These are phyloP conservation scores for Chrysomallon squamiferum DNA, from an alignment of 1,140 invertebrate genomes.

Conservation along the genomic window DNA sequence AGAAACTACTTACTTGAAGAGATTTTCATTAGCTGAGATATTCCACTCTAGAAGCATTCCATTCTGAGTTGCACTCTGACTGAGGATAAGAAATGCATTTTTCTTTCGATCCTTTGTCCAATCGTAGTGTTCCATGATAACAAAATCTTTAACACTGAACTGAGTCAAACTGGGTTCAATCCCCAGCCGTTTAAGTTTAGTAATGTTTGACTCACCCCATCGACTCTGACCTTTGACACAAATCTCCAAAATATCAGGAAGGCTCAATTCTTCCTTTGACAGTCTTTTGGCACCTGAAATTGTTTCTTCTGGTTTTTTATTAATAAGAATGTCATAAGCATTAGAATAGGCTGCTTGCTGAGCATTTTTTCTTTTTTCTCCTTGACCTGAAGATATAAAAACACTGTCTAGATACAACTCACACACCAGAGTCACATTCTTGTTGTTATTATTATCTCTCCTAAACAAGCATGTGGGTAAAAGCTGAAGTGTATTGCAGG, in stretches of 20 bases:
- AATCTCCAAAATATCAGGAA: constrained; percentile 34
- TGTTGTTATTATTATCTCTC: constrained; percentile 1
- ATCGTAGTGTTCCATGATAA: constrained; percentile 17
- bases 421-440: constrained; percentile 15
- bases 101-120: constrained; percentile 11
- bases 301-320: constrained; percentile 19
- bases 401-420: constrained; percentile 41
- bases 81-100: constrained; percentile 16
- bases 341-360: constrained; percentile 31
- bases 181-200: constrained; percentile 24
- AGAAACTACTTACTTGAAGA: constrained; percentile 18
- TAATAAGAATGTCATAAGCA: constrained; percentile 32
- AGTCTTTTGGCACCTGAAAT: constrained; percentile 29
- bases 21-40: background rate
- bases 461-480: constrained; percentile 38
- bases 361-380: constrained; percentile 24
- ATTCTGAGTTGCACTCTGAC: constrained; percentile 13
- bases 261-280: constrained; percentile 25
- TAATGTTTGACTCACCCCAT: constrained; percentile 29
- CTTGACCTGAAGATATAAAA: constrained; percentile 27
- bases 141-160: constrained; percentile 2
- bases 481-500: constrained; percentile 25
- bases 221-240: constrained; percentile 33
- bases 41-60: constrained; percentile 17
- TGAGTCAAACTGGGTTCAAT: constrained; percentile 12